These are phyloP conservation scores for Eunapius fragilis DNA, from an alignment of 37 sponge, comb jelly and placozoan species.

Conservation along the genomic window DNA sequence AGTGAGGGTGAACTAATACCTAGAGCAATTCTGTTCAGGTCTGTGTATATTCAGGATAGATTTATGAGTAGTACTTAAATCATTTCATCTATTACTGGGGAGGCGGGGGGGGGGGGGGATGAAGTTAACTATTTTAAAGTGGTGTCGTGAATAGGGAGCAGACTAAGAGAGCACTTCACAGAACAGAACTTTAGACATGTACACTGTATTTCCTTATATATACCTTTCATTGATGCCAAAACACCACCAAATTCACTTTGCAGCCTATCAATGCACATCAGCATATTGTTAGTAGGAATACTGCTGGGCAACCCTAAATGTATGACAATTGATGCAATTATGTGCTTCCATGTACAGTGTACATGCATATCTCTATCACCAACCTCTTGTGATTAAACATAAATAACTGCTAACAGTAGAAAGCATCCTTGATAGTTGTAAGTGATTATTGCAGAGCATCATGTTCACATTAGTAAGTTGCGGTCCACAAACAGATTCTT, in stretches of 20 bases:
- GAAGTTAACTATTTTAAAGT: too few relatives aligned
- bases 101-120: too few relatives aligned
- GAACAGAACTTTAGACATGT: too few relatives aligned
- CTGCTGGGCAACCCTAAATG: constrained; percentile 22
- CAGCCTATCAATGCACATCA: constrained; percentile 26
- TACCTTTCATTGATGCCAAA: constrained; percentile 14
- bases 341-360: not conserved
- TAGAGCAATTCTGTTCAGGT: too few relatives aligned
- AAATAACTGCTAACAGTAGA: not conserved
- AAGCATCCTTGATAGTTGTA: constrained; percentile 24
- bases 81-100: too few relatives aligned
- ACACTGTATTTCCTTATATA: not conserved
- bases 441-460: constrained; percentile 15
- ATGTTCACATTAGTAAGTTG: constrained; percentile 62
- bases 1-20: too few relatives aligned
- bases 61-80: too few relatives aligned
- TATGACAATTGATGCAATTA: not conserved
- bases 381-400: too few relatives aligned
- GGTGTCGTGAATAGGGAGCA: too few relatives aligned
- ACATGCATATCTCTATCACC: not conserved
- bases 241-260: constrained; percentile 8
- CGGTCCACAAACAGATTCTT: constrained; percentile 54
- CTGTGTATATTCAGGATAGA: too few relatives aligned
- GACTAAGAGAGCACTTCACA: too few relatives aligned
- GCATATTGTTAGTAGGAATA: constrained; percentile 18